Percentiles rank a stretch among this genome's conserved stretches.
phyloP scores from a whole-genome alignment of 2,888 invertebrate genomes.

The Saturnia pavonia region DNA sequence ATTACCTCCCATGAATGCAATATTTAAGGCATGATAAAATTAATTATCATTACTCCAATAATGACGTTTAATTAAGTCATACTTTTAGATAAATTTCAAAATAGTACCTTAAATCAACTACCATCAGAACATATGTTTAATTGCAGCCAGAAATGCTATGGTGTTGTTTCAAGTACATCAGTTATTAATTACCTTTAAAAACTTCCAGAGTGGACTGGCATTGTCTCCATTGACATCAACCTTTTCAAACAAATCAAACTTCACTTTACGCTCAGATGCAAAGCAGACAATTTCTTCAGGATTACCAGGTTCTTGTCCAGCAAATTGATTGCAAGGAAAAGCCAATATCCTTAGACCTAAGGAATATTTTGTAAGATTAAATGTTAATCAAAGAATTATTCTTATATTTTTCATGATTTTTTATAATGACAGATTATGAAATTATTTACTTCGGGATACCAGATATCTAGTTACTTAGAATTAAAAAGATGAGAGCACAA shows the following conservation, averaged over 20 bases:
- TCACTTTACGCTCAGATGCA: constrained; percentile 82
- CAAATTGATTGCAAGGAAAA: constrained; percentile 95
- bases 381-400: not conserved
- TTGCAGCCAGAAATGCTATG: not conserved
- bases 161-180: not conserved
- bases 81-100: too few species aligned
- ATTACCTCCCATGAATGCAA: too few species aligned
- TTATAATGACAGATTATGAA: too few species aligned
- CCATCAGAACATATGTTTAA: not conserved
- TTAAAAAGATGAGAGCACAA: too few species aligned
- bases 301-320: constrained; percentile 85
- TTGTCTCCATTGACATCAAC: constrained; percentile 85
- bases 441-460: not conserved
- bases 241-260: constrained; percentile 87
- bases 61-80: too few species aligned
- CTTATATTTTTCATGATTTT: not conserved
- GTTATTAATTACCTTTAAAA: constrained; percentile 76
- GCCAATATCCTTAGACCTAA: constrained; percentile 89
- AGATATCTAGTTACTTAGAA: not conserved
- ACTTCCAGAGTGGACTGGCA: constrained; percentile 86
- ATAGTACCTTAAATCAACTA: too few species aligned
- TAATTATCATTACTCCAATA: too few species aligned
- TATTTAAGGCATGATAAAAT: too few species aligned
- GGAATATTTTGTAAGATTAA: constrained; percentile 20
- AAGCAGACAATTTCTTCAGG: constrained; percentile 85